These are phyloP conservation scores for Chloromyia formosa DNA, from an alignment of 2,888 invertebrate species.

Conservation along the genomic window DNA sequence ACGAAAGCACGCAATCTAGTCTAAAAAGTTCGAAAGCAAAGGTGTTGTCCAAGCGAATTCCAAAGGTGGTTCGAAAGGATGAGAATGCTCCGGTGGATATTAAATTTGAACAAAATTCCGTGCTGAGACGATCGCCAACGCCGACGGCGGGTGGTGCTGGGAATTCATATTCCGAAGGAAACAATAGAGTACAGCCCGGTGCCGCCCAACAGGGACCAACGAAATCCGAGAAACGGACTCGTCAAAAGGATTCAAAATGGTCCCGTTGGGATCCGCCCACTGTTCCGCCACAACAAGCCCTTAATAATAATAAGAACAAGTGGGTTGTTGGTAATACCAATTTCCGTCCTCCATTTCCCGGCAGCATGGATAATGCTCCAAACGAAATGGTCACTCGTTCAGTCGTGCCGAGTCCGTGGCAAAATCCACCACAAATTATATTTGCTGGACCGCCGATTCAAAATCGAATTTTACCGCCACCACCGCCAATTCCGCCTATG, in stretches of 20 bases:
- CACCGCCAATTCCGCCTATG: slow-evolving; percentile 57
- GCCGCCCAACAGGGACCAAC: neutral
- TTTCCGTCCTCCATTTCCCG: neutral
- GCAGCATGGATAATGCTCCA: slow-evolving; percentile 49
- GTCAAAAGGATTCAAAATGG: slow-evolving; percentile 49
- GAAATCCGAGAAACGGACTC: slow-evolving; percentile 38
- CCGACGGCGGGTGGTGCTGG: slow-evolving; percentile 43
- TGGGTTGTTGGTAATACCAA: slow-evolving; percentile 20
- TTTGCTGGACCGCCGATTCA: slow-evolving; percentile 42
- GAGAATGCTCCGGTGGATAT: neutral
- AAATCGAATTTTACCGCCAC: slow-evolving; percentile 48
- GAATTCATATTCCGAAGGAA: slow-evolving; percentile 18
- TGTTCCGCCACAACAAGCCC: neutral
- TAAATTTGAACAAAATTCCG: slow-evolving; percentile 47
- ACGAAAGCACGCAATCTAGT: slow-evolving; percentile 61
- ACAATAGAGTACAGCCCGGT: neutral
- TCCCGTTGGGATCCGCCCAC: slow-evolving; percentile 45
- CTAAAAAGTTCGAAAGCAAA: slow-evolving; percentile 51
- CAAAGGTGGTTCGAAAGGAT: slow-evolving; percentile 57
- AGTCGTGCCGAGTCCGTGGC: slow-evolving; percentile 51
- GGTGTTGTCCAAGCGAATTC: slow-evolving; percentile 61
- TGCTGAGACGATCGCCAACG: slow-evolving; percentile 44
- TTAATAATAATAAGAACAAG: neutral
- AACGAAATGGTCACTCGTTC: slow-evolving; percentile 45
- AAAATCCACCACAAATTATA: slow-evolving; percentile 49